Evolutionary conservation across 2,888 invertebrate species (phyloP).

Genomic region (Drosophila imparisetae): DNA sequence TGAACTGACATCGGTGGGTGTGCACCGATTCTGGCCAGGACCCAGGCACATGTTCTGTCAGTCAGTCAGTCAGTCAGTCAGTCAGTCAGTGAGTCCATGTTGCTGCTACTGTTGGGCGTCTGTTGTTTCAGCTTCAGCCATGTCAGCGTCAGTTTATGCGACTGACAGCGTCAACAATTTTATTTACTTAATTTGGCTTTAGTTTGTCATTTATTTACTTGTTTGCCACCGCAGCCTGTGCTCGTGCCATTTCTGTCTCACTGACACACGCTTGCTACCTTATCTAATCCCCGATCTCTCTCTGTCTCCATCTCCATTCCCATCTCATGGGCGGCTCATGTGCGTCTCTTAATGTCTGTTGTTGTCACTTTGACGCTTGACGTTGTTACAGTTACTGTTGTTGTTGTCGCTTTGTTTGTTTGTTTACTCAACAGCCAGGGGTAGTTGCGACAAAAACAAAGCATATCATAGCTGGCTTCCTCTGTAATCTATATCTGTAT

Average conservation of each 20-base stretch:
- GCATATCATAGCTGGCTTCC: neutral
- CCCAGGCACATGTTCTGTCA: conserved; percentile 36
- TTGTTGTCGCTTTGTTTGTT: conserved; percentile 20
- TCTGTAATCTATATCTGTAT: neutral
- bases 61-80: conserved; percentile 30
- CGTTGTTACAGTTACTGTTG: conserved; percentile 54
- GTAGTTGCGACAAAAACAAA: conserved; percentile 26
- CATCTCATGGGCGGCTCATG: conserved; percentile 38
- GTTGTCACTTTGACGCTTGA: conserved; percentile 77
- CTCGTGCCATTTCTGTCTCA: conserved; percentile 14
- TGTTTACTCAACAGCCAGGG: conserved; percentile 22
- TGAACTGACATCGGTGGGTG: conserved; percentile 51
- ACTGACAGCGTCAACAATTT: conserved; percentile 77
- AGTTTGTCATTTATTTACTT: conserved; percentile 80
- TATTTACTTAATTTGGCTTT: conserved; percentile 81
- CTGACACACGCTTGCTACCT: conserved; percentile 13
- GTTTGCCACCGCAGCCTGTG: conserved; percentile 57
- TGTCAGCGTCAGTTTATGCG: conserved; percentile 75
- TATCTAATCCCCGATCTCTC: conserved; percentile 10
- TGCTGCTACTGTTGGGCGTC: conserved; percentile 28
- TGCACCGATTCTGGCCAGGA: conserved; percentile 34
- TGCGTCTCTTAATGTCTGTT: conserved; percentile 71
- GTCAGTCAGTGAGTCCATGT: conserved; percentile 22
- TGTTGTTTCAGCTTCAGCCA: conserved; percentile 41
- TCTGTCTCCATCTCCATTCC: conserved; percentile 8